Evolutionary conservation across 2,797 vertebrate species (phyloP).

Genomic region (Miichthys miiuy): DNA sequence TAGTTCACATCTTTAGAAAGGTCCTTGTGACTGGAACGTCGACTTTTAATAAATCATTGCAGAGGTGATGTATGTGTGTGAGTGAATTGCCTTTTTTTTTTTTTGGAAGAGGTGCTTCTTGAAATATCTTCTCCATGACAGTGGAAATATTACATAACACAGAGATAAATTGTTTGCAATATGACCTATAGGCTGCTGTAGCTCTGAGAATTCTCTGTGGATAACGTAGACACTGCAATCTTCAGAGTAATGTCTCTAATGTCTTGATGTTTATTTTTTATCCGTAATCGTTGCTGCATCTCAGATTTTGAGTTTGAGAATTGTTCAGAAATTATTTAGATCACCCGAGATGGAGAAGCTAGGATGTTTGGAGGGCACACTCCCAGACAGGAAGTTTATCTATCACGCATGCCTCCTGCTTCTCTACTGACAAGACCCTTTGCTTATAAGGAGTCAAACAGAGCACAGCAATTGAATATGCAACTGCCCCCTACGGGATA

Average conservation of each 20-base stretch:
- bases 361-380: conserved; percentile 73
- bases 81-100: too few species aligned
- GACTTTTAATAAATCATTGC: too few species aligned
- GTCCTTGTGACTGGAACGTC: too few species aligned
- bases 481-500: conserved; percentile 68
- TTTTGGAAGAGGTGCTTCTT: neutral
- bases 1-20: neutral
- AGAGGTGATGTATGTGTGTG: too few species aligned
- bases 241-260: conserved; percentile 15
- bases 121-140: conserved; percentile 43
- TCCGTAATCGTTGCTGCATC: conserved; percentile 44
- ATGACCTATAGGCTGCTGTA: neutral
- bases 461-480: conserved; percentile 76
- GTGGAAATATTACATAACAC: conserved; percentile 18
- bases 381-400: conserved; percentile 86
- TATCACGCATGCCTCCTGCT: conserved; percentile 79
- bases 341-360: conserved; percentile 58
- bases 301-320: conserved; percentile 63
- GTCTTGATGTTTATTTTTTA: conserved; percentile 53
- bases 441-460: conserved; percentile 80
- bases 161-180: conserved; percentile 29
- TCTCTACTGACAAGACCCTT: conserved; percentile 72
- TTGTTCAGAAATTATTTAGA: conserved; percentile 71
- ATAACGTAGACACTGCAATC: conserved; percentile 19
- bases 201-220: conserved; percentile 13